Conservation (phyloP, 2,888 invertebrate species). For the Geotrupes spiniger region DNA sequence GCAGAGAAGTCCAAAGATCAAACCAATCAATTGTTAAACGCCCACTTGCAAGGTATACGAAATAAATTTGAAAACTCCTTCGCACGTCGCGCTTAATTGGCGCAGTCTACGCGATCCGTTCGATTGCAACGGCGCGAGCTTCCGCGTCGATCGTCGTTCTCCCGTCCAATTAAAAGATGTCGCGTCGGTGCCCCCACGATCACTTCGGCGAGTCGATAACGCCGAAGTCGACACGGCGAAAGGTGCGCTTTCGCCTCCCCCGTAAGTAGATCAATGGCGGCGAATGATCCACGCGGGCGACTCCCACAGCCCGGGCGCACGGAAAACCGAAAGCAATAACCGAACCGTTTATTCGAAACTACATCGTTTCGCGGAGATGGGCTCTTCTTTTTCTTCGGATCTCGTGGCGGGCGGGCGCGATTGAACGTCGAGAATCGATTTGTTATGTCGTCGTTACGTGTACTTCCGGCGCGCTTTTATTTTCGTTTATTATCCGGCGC, state of each 20-base stretch:
- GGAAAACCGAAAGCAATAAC: conserved; percentile 32
- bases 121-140: too few relatives aligned
- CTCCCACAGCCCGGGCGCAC: conserved; percentile 23
- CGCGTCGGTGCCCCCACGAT: too few relatives aligned
- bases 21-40: too few relatives aligned
- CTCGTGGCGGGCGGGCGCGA: conserved; percentile 20
- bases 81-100: too few relatives aligned
- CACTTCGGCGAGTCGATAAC: conserved; percentile 1
- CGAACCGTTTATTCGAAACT: conserved; percentile 35
- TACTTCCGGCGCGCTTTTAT: neutral
- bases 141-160: too few relatives aligned
- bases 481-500: neutral
- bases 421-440: conserved; percentile 22
- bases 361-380: conserved; percentile 26
- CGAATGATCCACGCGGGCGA: conserved; percentile 35
- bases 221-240: conserved; percentile 12
- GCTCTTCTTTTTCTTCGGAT: conserved; percentile 23
- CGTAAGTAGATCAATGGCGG: conserved; percentile 33
- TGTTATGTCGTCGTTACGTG: conserved; percentile 15
- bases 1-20: too few relatives aligned
- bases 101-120: too few relatives aligned
- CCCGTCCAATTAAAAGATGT: too few relatives aligned
- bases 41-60: too few relatives aligned
- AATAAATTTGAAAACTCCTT: too few relatives aligned
- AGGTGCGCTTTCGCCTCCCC: conserved; percentile 22